Conservation (phyloP, 2,113 vertebrate species). For the Acrocephalus arundinaceus region DNA sequence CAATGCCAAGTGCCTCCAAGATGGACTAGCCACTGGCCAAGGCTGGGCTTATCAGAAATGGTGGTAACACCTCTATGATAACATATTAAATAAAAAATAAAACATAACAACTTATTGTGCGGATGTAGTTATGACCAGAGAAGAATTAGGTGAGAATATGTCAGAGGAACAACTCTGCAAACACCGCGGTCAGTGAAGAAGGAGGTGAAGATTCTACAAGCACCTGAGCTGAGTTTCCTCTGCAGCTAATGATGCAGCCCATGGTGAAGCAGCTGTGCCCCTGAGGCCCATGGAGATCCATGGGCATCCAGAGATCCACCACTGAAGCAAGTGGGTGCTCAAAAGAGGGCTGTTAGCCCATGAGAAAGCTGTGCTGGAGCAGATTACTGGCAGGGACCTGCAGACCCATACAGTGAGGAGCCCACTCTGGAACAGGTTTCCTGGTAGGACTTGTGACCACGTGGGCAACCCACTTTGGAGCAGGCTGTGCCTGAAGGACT, state of each 20-base stretch:
- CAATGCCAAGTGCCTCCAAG: not conserved
- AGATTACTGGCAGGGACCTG: not conserved
- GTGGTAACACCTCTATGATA: not conserved
- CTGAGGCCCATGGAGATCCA: not conserved
- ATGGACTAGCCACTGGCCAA: fast-evolving
- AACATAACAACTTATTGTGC: too few species aligned
- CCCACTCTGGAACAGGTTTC: not conserved
- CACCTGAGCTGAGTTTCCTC: too few species aligned
- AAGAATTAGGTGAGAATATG: not conserved
- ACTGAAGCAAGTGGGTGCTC: not conserved
- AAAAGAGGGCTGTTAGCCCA: not conserved
- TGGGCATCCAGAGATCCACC: not conserved
- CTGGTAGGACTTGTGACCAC: not conserved
- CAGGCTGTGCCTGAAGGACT: not conserved
- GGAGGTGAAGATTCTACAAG: too few species aligned
- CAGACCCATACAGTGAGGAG: fast-evolving
- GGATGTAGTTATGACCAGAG: not conserved
- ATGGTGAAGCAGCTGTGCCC: not conserved
- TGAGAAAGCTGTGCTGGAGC: not conserved
- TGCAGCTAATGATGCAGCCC: not conserved
- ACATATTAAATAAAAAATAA: not conserved
- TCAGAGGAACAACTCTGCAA: not conserved
- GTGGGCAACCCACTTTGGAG: not conserved
- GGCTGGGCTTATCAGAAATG: not conserved
- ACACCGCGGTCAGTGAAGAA: not conserved